These are phyloP conservation scores for Tursiops truncatus DNA, from an alignment of 2,113 vertebrate genomes.

Conservation along the genomic window DNA sequence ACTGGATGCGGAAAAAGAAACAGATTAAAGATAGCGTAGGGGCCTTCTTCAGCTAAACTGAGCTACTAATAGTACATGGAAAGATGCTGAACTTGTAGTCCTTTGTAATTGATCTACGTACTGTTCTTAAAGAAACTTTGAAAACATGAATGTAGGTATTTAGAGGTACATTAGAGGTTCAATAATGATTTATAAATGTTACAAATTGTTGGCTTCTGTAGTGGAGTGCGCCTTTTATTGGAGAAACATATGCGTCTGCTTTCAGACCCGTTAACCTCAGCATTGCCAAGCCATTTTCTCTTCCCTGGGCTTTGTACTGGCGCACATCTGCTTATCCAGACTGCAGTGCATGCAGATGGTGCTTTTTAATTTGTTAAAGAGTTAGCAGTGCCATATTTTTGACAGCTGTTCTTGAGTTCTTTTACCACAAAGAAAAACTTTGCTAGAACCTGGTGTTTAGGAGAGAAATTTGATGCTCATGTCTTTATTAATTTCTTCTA, in stretches of 20 bases:
- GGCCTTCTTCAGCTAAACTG: slow-evolving; percentile 90
- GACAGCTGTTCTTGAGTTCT: slow-evolving; percentile 77
- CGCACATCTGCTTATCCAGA: slow-evolving; percentile 81
- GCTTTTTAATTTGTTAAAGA: slow-evolving; percentile 73
- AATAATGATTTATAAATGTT: slow-evolving; percentile 93
- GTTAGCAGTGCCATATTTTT: slow-evolving; percentile 78
- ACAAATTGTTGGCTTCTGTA: slow-evolving; percentile 75
- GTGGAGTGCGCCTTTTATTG: slow-evolving; percentile 59
- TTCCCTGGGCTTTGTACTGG: slow-evolving; percentile 78
- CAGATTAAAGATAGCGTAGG: slow-evolving; percentile 94
- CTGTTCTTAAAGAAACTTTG: slow-evolving; percentile 89
- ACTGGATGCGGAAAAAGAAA: slow-evolving; percentile 80
- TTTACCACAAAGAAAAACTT: slow-evolving; percentile 77
- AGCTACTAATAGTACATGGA: slow-evolving; percentile 92
- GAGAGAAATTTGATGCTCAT: slow-evolving; percentile 58
- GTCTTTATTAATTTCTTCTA: slow-evolving; percentile 64
- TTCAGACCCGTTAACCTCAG: slow-evolving; percentile 78
- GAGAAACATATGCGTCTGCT: slow-evolving; percentile 81
- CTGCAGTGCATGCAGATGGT: slow-evolving; percentile 80
- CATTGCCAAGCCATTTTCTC: slow-evolving; percentile 77
- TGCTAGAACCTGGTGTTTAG: slow-evolving; percentile 68
- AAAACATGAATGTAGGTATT: slow-evolving; percentile 93
- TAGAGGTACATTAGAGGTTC: slow-evolving; percentile 90
- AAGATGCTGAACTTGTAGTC: slow-evolving; percentile 99
- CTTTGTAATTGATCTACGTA: slow-evolving; percentile 97